phyloP scores from a whole-genome alignment of 1,140 invertebrate species.

The Meloidogyne hapla region DNA sequence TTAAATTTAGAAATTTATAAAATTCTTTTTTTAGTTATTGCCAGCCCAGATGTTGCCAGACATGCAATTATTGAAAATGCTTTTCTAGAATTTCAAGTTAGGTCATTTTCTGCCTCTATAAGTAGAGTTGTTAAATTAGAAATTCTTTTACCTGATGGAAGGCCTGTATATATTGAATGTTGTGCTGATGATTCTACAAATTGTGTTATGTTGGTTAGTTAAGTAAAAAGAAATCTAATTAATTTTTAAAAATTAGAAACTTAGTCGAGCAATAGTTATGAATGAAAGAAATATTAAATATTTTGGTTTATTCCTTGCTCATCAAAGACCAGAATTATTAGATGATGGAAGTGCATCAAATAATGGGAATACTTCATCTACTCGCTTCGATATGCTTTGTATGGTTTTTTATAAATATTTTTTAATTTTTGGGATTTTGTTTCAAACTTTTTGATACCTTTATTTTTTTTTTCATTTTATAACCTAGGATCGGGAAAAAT shows the following conservation, averaged over 20 bases:
- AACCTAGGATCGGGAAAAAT: too few relatives aligned
- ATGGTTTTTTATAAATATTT: conserved; percentile 14
- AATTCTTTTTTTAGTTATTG: conserved; percentile 36
- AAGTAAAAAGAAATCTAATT: neutral
- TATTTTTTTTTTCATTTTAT: too few relatives aligned
- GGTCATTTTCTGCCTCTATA: conserved; percentile 26
- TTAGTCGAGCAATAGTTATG: conserved; percentile 35
- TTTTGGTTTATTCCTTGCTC: conserved; percentile 41
- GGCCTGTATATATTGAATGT: conserved; percentile 40
- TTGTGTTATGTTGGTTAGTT: conserved; percentile 43
- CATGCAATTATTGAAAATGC: conserved; percentile 41
- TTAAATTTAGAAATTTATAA: neutral
- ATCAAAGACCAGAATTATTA: neutral
- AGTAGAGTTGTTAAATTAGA: conserved; percentile 43
- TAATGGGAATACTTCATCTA: neutral
- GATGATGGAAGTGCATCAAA: neutral
- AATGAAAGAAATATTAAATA: conserved; percentile 30
- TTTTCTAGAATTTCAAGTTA: conserved; percentile 53
- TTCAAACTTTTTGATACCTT: too few relatives aligned
- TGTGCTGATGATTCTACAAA: conserved; percentile 47
- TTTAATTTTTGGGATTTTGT: neutral
- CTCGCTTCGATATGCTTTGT: conserved; percentile 39
- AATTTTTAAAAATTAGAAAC: conserved; percentile 26
- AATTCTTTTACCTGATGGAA: conserved; percentile 47
- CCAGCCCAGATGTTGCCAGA: conserved; percentile 41